Percentiles rank a stretch among this genome's conserved stretches.
These are phyloP conservation scores for Adelges cooleyi DNA, from an alignment of 1,140 invertebrate species.

Conservation along the genomic window DNA sequence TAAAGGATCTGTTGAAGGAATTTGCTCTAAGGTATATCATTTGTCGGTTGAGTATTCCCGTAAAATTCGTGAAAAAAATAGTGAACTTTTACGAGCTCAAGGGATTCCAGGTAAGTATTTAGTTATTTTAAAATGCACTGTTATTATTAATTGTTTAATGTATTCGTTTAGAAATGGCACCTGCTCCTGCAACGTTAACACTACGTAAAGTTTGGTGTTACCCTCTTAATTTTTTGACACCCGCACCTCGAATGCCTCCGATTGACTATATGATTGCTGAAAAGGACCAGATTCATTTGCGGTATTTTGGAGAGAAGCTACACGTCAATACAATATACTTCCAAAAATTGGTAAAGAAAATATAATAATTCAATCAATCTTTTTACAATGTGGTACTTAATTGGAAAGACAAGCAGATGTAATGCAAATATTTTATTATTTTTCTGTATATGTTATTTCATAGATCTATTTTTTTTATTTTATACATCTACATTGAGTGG, in stretches of 20 bases:
- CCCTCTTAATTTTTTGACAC: conserved; percentile 78
- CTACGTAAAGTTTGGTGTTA: conserved; percentile 89
- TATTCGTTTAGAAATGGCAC: conserved; percentile 47
- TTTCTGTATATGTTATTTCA: too few species aligned
- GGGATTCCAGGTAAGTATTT: conserved; percentile 50
- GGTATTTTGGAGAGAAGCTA: conserved; percentile 71
- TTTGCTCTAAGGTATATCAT: conserved; percentile 89
- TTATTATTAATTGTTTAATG: background rate
- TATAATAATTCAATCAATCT: background rate
- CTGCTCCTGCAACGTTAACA: conserved; percentile 49
- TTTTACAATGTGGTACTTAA: background rate
- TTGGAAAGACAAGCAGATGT: too few species aligned
- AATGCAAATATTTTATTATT: too few species aligned
- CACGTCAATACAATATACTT: conserved; percentile 77
- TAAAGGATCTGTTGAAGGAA: conserved; percentile 85
- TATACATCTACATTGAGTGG: too few species aligned
- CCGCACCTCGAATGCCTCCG: conserved; percentile 67
- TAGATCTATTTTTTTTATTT: too few species aligned
- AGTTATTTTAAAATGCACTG: too few species aligned
- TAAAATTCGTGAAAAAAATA: conserved; percentile 79
- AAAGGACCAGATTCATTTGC: conserved; percentile 68
- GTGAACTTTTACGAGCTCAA: conserved; percentile 72
- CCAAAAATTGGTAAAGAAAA: conserved; percentile 62
- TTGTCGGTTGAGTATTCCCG: conserved; percentile 81
- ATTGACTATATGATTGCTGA: conserved; percentile 82